phyloP scores from a whole-genome alignment of 1,140 invertebrate genomes.

The Saccostrea cuccullata region DNA sequence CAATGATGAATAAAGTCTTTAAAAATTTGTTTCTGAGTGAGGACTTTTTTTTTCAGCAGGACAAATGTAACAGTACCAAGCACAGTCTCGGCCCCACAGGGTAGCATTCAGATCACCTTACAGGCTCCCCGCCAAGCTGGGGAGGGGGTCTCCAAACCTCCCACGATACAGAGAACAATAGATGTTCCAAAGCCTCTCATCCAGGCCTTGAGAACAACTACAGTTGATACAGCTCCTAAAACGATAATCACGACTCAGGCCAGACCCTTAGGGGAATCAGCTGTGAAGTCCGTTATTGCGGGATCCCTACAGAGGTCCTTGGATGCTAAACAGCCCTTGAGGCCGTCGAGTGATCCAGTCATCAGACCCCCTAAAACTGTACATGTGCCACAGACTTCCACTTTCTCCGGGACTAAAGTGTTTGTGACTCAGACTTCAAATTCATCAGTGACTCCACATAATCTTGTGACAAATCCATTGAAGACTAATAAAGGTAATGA shows the following conservation, averaged over 20 bases:
- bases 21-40: too few species aligned
- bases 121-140: background rate
- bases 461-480: slow-evolving; percentile 12
- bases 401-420: slow-evolving; percentile 16
- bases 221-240: background rate
- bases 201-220: slow-evolving; percentile 2
- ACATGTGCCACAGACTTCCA: slow-evolving; percentile 24
- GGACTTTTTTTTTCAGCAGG: background rate
- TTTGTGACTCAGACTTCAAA: slow-evolving; percentile 21
- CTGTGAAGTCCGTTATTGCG: background rate
- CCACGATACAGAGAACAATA: background rate
- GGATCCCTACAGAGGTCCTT: background rate
- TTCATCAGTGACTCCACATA: slow-evolving; percentile 1
- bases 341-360: background rate
- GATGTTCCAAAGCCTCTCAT: slow-evolving; percentile 9
- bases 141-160: background rate
- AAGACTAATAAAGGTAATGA: slow-evolving; percentile 14
- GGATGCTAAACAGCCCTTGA: background rate
- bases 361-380: background rate
- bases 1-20: too few species aligned
- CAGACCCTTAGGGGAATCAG: background rate
- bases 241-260: background rate
- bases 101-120: slow-evolving; percentile 1
- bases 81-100: background rate
- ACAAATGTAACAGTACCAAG: slow-evolving; percentile 12